Evolutionary conservation across 2,797 vertebrate species (phyloP).

Genomic region (Forpus xanthops): DNA sequence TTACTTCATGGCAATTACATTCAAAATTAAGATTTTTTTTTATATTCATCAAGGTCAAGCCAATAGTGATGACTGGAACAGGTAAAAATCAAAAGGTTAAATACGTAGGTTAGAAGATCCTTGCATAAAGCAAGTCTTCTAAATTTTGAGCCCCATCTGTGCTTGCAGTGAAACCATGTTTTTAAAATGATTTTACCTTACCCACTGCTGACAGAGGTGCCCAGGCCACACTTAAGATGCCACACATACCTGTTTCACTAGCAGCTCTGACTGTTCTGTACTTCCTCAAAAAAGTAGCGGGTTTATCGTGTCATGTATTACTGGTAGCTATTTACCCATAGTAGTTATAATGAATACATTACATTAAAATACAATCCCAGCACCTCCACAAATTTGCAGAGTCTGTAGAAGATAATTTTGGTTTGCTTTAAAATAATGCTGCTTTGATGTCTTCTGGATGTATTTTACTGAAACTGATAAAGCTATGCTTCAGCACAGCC

Average conservation of each 20-base stretch:
- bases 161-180: background rate
- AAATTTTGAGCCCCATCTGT: background rate
- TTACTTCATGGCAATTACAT: background rate
- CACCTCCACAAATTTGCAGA: background rate
- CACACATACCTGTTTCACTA: background rate
- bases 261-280: background rate
- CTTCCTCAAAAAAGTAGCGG: background rate
- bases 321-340: background rate
- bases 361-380: background rate
- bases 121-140: background rate
- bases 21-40: background rate
- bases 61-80: background rate
- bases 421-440: conserved; percentile 9
- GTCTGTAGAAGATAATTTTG: background rate
- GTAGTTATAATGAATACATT: background rate
- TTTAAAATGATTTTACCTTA: background rate
- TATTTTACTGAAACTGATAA: conserved; percentile 13
- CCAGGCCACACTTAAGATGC: background rate
- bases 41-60: background rate
- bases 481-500: background rate
- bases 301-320: background rate
- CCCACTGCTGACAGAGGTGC: background rate
- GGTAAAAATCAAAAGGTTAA: background rate
- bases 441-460: background rate
- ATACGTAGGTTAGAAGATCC: background rate